Conservation (phyloP, 2,797 vertebrate species). For the Notolabrus celidotus region DNA sequence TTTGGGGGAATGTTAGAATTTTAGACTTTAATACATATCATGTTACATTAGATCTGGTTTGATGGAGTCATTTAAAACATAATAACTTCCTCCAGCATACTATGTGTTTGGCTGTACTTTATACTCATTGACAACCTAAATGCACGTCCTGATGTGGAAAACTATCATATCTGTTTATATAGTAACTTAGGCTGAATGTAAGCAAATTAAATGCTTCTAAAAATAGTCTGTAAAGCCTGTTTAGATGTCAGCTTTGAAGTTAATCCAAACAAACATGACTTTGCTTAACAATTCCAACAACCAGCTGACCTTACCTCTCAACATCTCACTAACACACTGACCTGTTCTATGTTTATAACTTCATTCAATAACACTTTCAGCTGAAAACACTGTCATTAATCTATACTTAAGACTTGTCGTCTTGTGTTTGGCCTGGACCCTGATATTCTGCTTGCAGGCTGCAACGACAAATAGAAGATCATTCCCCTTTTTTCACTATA, state of each 20-base stretch:
- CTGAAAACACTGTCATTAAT: slow-evolving; percentile 15
- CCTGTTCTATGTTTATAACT: slow-evolving; percentile 17
- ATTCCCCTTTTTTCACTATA: too few species aligned
- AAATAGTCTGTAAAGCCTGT: background rate
- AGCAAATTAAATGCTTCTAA: background rate
- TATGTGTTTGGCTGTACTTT: background rate
- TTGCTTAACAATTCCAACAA: background rate
- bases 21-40: background rate
- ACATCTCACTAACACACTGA: background rate
- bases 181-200: background rate
- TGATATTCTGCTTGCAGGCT: background rate
- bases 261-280: background rate
- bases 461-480: too few species aligned
- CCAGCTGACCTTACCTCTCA: background rate
- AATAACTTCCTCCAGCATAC: too few species aligned
- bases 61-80: too few species aligned
- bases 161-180: too few species aligned
- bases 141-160: too few species aligned
- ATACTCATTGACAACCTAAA: too few species aligned
- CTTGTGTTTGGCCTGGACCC: too few species aligned
- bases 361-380: background rate
- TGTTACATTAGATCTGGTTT: too few species aligned
- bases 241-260: background rate
- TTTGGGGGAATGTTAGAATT: background rate
- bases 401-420: background rate